phyloP scores from a whole-genome alignment of 2,113 vertebrate genomes.

The Erythrocebus patas region DNA sequence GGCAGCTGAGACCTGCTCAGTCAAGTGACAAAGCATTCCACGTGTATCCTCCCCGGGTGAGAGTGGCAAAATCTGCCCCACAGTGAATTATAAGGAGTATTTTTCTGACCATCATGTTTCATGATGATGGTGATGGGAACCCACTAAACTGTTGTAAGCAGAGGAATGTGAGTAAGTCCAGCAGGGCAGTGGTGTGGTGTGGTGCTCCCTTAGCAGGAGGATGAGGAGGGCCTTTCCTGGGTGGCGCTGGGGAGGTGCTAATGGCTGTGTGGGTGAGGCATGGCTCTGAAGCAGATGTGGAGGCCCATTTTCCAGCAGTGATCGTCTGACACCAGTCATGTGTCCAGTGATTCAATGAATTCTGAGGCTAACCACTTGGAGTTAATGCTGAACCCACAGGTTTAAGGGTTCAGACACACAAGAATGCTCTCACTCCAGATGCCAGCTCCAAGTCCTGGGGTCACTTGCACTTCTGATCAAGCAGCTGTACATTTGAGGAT shows the following conservation, averaged over 20 bases:
- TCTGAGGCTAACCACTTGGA: background rate
- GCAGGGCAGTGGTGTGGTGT: accelerated
- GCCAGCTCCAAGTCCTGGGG: background rate
- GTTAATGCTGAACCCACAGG: background rate
- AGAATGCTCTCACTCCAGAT: background rate
- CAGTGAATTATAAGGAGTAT: background rate
- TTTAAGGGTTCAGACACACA: background rate
- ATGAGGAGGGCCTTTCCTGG: too few relatives aligned
- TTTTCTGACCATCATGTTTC: too few relatives aligned
- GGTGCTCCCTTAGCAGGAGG: background rate
- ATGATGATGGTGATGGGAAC: background rate
- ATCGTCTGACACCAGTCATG: background rate
- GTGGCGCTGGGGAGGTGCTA: background rate
- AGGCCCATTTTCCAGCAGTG: accelerated
- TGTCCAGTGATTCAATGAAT: background rate
- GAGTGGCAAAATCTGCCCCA: background rate
- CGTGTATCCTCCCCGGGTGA: accelerated
- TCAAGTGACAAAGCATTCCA: too few relatives aligned
- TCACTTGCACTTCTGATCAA: background rate
- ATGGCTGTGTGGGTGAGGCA: accelerated
- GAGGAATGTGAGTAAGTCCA: accelerated
- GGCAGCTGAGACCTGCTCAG: background rate
- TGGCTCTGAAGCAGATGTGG: background rate
- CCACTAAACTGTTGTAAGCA: background rate
- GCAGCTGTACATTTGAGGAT: too few relatives aligned